Conservation (phyloP, 1,140 invertebrate genomes). For the Drosophila lacertosa region DNA sequence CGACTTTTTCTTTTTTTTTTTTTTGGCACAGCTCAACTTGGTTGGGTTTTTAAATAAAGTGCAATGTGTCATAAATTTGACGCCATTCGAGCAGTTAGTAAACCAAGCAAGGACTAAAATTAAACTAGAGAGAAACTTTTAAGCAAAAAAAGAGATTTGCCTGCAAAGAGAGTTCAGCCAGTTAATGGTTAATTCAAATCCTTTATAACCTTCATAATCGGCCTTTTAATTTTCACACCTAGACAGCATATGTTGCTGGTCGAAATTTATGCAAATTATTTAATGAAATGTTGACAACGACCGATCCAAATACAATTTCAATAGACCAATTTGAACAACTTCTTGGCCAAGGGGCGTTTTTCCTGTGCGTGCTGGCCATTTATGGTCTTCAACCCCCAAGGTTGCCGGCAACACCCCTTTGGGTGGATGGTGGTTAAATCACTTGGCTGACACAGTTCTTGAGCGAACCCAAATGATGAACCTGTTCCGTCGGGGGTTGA, state of each 20-base stretch:
- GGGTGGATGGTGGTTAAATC: constrained; percentile 45
- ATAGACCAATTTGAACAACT: constrained; percentile 61
- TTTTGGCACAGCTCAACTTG: constrained; percentile 37
- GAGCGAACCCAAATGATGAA: constrained; percentile 50
- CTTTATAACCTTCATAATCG: constrained; percentile 35
- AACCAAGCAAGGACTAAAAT: not conserved
- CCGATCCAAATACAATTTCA: constrained; percentile 74
- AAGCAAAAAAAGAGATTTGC: too few species aligned
- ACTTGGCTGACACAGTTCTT: constrained; percentile 56
- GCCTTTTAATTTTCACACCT: constrained; percentile 43
- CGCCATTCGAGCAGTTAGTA: not conserved
- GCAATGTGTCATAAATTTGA: constrained; percentile 2
- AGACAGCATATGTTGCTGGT: constrained; percentile 58
- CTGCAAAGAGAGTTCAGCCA: too few species aligned
- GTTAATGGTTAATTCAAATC: constrained; percentile 1
- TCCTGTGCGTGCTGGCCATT: constrained; percentile 64
- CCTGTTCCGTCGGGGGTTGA: constrained; percentile 39
- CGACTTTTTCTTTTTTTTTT: not conserved
- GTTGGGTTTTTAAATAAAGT: constrained; percentile 2
- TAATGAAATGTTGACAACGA: constrained; percentile 80
- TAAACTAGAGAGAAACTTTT: not conserved
- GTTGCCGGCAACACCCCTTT: constrained; percentile 53
- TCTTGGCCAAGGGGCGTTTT: constrained; percentile 49
- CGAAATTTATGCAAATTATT: constrained; percentile 78
- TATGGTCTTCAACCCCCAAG: constrained; percentile 46